Evolutionary conservation across 2,797 vertebrate genomes (phyloP), one percentile per base, ranked within the genome.

Genomic region (Hypotaenidia okinawae): DNA sequence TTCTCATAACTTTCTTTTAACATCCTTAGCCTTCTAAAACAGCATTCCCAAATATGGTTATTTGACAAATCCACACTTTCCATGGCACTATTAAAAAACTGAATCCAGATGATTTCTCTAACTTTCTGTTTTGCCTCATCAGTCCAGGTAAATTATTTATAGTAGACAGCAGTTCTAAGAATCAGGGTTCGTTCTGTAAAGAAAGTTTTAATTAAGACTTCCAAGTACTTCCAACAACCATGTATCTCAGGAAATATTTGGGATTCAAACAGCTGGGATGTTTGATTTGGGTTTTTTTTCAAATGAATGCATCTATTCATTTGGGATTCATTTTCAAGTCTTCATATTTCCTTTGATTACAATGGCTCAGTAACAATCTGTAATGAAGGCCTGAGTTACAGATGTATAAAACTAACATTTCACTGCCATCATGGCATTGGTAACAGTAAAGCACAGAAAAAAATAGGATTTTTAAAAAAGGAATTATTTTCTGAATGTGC

Each of bases 331-430:
- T 76, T 93, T 91, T 87, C 25, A 90, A 63, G 28, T 77, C n/a
- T 79, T 89, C n/a, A 6, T 90, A 72, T 78, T 95, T 91, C 17
- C 19, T 89, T 95, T 89, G 54, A 58, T 95, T 87, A 58, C 2
- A 21, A 16, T 55, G 75, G 14, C 16, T 16, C 59, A 70, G 28
- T 77, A 77, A 37, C 25, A 87, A 64, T 32, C 32, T 63, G 8
- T 54, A 83, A 80, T 10, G 39, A 88, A 51, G 27, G 25, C 19
- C 92, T 73, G 66, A 75, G 47, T 79, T 84, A 52, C 8, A 70
- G n/a, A 59, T 0, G 2, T 69, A 70, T 33, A 92, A 89, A 94
- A 37, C 16, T 54, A n/a, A 13, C 33, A 64, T 81, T 32, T 62
- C 73, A 37, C 8, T 66, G 74, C 16, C 28, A 58, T 64, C 33